Base-by-base conservation (phyloP, 2,797 vertebrate species). In the Lerista edwardsae region DNA sequence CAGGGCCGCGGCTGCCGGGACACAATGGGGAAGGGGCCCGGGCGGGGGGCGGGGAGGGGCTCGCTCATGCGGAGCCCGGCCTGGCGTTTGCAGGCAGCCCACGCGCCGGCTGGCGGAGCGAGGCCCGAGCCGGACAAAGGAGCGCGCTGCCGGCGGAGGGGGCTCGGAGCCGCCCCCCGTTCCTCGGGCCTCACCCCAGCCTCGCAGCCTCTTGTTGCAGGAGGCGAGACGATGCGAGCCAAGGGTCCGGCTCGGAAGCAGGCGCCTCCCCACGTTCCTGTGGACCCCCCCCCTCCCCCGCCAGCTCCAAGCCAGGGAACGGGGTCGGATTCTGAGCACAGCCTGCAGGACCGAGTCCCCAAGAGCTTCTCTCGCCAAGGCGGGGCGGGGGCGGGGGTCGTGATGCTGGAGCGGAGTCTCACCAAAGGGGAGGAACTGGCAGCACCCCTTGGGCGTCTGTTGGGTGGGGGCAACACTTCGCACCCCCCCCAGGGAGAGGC, bases 1-100 rank as follows among this genome's bases (percentile, higher is more conserved):
- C n/a, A n/a, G n/a, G n/a, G n/a, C n/a, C n/a, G n/a, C n/a, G n/a
- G n/a, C n/a, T n/a, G n/a, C n/a, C n/a, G n/a, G n/a, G n/a, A n/a
- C n/a, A n/a, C n/a, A n/a, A n/a, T n/a, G 81, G 72, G 87, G 84
- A 82, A 88, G 85, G 91, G 84, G 89, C 88, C 71, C 25, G n/a
- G 77, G 61, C 7, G 61, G 77, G 41, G 77, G 34, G 21, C 23
- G 47, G n/a, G 17, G 74, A 57, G 57, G 57, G 59, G 61, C 31
- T 15, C 75, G 19, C 21, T 39, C 31, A 62, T 74, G 69, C 0
- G 39, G 51, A 3, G 67, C 3, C 17, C 80, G 90, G 27, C 23
- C 31, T 44, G 79, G 61, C 85, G 82, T 91, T 88, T 87, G 91
- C 87, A 87, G 90, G 91, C 93, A 91, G 86, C 41, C 89, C 91